phyloP scores from a whole-genome alignment of 2,797 vertebrate species.

The Gymnoscopelus microlampas region DNA sequence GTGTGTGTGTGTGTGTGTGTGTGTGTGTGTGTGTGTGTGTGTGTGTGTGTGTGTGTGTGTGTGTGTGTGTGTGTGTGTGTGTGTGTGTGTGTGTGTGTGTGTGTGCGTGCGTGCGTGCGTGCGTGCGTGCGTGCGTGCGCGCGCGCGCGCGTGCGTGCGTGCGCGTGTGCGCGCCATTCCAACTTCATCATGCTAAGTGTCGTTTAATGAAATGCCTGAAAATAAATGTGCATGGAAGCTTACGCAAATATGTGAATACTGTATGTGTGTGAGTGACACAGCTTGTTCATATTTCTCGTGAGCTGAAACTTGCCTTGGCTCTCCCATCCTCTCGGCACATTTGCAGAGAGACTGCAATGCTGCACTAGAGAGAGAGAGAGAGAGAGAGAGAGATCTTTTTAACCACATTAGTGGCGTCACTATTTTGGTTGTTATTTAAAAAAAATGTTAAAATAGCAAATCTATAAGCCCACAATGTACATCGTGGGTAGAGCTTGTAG shows the following conservation, averaged over 20 bases:
- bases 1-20: no score
- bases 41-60: no score
- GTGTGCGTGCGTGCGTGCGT: no score
- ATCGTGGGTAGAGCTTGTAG: neutral
- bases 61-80: no score
- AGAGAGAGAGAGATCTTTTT: slow-evolving; percentile 18
- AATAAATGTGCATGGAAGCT: slow-evolving; percentile 8
- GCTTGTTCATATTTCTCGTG: slow-evolving; percentile 61
- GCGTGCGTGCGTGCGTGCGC: no score
- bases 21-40: no score
- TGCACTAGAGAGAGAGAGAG: slow-evolving; percentile 58
- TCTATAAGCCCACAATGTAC: no score
- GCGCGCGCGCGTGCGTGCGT: neutral
- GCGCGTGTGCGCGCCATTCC: no score
- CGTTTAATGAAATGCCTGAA: neutral
- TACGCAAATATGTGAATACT: neutral
- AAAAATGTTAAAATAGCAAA: no score
- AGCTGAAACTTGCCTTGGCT: slow-evolving; percentile 70
- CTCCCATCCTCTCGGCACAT: slow-evolving; percentile 71
- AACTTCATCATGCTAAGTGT: neutral
- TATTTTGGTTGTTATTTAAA: no score
- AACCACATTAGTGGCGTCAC: no score
- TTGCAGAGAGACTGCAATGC: slow-evolving; percentile 80
- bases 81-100: no score
- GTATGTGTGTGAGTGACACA: slow-evolving; percentile 38